A percentile compares a stretch with the other conserved stretches of the same genome.
Evolutionary conservation across 2,797 vertebrate species (phyloP).

Genomic region (Cossypha polioptera): DNA sequence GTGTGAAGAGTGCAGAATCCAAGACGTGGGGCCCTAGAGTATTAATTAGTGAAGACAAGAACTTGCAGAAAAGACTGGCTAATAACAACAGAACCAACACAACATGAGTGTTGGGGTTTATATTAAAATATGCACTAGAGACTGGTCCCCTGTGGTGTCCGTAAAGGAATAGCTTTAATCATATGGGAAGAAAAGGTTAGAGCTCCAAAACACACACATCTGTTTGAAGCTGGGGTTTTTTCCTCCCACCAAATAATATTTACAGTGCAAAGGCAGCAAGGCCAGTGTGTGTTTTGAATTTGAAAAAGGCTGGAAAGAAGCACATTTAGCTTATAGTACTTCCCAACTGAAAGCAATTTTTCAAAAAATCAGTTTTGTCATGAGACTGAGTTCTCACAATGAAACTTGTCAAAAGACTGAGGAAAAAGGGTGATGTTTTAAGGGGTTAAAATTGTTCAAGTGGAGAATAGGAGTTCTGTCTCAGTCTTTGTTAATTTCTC

Average conservation of each 20-base stretch:
- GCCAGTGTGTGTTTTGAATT: constrained; percentile 83
- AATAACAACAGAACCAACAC: constrained; percentile 88
- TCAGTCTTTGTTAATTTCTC: constrained; percentile 9
- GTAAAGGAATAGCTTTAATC: constrained; percentile 86
- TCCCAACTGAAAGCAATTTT: constrained; percentile 47
- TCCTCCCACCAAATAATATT: constrained; percentile 82
- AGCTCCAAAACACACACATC: constrained; percentile 84
- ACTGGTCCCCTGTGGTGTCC: constrained; percentile 85
- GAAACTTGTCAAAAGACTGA: constrained; percentile 40
- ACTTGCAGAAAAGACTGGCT: constrained; percentile 85
- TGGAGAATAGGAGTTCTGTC: background rate
- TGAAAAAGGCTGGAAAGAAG: constrained; percentile 72
- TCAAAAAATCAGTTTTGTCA: constrained; percentile 31
- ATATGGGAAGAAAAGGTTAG: constrained; percentile 86
- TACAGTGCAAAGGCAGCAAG: constrained; percentile 81
- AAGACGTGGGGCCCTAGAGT: constrained; percentile 84
- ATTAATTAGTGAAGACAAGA: constrained; percentile 88
- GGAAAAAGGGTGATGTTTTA: background rate
- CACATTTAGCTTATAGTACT: constrained; percentile 62
- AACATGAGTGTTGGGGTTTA: constrained; percentile 84
- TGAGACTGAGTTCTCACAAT: constrained; percentile 15
- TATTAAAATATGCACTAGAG: constrained; percentile 86
- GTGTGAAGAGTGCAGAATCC: constrained; percentile 83
- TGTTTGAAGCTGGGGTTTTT: constrained; percentile 80
- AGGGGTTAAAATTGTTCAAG: constrained; percentile 43